Base-by-base conservation (phyloP, 64 coral and sea anemone genomes). In the Dendronephthya gigantea region DNA sequence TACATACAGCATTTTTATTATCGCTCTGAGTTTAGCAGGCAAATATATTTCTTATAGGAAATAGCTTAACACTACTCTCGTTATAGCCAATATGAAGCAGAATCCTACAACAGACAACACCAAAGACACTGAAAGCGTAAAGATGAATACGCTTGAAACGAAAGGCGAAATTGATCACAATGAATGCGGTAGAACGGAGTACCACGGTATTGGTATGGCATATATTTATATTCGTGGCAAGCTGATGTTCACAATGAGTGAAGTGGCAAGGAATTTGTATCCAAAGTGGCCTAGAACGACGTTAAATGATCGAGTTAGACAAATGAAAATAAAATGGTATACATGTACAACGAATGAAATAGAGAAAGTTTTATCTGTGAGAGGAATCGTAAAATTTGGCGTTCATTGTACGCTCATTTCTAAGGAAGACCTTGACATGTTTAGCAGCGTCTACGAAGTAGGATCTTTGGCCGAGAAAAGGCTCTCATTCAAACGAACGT, bases 221-320 rank as follows among this genome's bases (percentile, higher is more conserved):
- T 79, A 28, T 39, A 79, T 79, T 79, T 39, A 79, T 39, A 39
- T 79, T 36, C 72, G 72, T 79, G 72, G 72, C 36, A 79, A 79
- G 36, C 22, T 34, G 22, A 79, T 79, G 72, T 79, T 79, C 32
- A 35, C 72, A 79, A 79, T 79, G 72, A 79, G 72, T 19, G 72
- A 79, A 79, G 72, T 79, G 32, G 72, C 72, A 33, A 34, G 72
- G 32, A 79, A 79, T 34, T 39, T 79, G 15, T 79, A 79, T 33
- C 27, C 72, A 33, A 19, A 33, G 15, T 79, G 72, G 72, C 72
- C 72, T 36, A 29, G 72, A 2, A 35, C 72, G 17, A 79, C 72
- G 19, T 39, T 79, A 12, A 39, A 34, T 10, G 29, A 17, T 35
- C 72, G 72, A 36, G 17, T 79, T 16, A 79, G 37, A 33, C 72